Percentiles rank a stretch among this genome's conserved stretches.
phyloP scores from a whole-genome alignment of 2,888 invertebrate genomes.

The Hoplodrina ambigua region DNA sequence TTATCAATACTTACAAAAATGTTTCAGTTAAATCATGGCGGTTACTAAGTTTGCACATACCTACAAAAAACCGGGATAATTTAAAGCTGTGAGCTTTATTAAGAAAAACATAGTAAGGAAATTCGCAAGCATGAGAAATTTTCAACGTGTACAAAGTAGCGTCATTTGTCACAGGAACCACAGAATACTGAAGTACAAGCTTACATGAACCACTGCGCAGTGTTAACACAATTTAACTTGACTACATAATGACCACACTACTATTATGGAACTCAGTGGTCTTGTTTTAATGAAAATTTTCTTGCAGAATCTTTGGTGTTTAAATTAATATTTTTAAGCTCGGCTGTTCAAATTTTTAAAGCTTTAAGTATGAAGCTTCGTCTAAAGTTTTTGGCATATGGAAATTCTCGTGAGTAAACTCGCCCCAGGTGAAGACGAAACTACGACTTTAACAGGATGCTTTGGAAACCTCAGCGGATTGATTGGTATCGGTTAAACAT shows the following conservation, averaged over 20 bases:
- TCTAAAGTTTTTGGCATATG: background rate
- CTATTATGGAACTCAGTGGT: conserved; percentile 52
- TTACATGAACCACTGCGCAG: conserved; percentile 63
- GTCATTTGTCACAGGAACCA: conserved; percentile 68
- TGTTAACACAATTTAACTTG: conserved; percentile 68
- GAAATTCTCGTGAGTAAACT: background rate
- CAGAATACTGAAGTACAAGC: conserved; percentile 65
- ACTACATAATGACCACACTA: conserved; percentile 65
- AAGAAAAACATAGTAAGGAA: conserved; percentile 49
- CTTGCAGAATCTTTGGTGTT: background rate
- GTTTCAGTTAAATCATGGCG: background rate
- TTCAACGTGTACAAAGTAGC: conserved; percentile 69
- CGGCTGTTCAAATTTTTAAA: background rate
- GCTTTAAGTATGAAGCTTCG: too few relatives aligned
- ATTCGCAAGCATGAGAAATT: conserved; percentile 59
- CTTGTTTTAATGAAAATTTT: conserved; percentile 26
- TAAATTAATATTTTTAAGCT: background rate
- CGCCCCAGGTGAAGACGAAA: background rate
- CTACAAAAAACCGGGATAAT: conserved; percentile 9
- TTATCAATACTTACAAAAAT: conserved; percentile 43
- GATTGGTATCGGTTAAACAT: background rate
- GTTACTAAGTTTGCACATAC: background rate
- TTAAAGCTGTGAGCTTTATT: conserved; percentile 34
- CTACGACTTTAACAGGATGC: background rate
- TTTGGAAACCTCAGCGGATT: background rate